Base-by-base conservation (phyloP, 2,797 vertebrate genomes). In the Neoniphon sammara region DNA sequence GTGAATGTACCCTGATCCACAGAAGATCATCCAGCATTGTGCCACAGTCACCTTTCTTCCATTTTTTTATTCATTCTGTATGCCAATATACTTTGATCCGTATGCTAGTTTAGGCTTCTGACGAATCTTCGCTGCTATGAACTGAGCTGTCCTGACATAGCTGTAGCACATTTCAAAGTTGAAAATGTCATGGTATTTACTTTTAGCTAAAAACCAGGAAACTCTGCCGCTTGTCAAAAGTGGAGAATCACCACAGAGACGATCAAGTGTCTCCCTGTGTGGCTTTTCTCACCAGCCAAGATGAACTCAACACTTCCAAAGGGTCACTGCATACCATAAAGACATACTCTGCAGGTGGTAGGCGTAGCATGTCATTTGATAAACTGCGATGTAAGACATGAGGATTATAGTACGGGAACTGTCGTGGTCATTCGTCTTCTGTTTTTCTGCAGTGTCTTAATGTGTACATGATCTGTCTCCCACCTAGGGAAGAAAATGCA, bases 401-500 rank as follows among this genome's bases (percentile, higher is more conserved):
- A 66, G 62, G 65, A 74, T 59, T n/a, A 78, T 81, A 76, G 21
- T 46, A 44, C n/a, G 49, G 23, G 60, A 70, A 62, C 63, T 61
- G 75, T 68, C 4, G 4, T 36, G 42, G 18, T 39, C 67, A 34
- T 69, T 67, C 10, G 36, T 73, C 72, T 50, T 60, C 42, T 68
- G 60, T 71, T 58, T 74, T 20, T 34, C 75, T 67, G 60, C 77
- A 77, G 70, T 61, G 73, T 83, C 78, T 75, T 77, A 75, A 76
- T 82, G 84, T 90, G 70, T 66, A 78, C 76, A 80, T 82, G 81
- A 85, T 83, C 76, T 73, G 74, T 78, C 74, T 85, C 64, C 67
- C 71, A 70, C 80, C 54, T 59, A 20, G 62, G 59, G 64, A 39
- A 77, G 56, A 56, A 80, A 78, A 77, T 66, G 69, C 78, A 75